Conservation (phyloP, 2,888 invertebrate genomes). For the Tortrix viridana region DNA sequence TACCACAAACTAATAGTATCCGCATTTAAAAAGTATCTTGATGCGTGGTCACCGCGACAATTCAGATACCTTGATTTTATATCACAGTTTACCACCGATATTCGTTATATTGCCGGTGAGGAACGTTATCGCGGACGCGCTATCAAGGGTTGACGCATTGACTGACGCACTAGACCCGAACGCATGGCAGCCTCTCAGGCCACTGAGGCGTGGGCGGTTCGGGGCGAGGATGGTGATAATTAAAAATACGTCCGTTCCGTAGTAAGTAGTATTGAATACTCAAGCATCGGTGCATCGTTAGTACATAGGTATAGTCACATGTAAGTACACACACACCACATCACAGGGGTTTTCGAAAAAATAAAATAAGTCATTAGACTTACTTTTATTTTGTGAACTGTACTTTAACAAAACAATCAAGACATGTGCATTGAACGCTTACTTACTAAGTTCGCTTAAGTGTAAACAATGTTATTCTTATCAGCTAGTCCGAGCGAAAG, state of each 20-base stretch:
- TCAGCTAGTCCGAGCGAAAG: not conserved
- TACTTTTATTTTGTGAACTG: too few species aligned
- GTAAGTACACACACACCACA: too few species aligned
- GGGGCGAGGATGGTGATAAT: too few species aligned
- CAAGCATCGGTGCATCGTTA: too few species aligned
- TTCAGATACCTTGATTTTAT: not conserved
- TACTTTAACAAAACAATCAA: too few species aligned
- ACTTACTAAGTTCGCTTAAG: not conserved
- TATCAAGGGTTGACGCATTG: not conserved
- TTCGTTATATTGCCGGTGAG: not conserved
- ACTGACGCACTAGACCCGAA: not conserved
- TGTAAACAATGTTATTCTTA: not conserved
- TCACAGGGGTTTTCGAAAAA: too few species aligned
- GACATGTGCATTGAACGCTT: not conserved
- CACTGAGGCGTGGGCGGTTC: too few species aligned
- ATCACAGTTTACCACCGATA: not conserved
- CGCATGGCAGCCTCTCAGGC: not conserved
- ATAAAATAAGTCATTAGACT: too few species aligned
- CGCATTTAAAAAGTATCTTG: not conserved
- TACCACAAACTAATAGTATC: too few species aligned
- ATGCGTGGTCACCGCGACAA: conserved; percentile 2
- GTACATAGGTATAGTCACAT: too few species aligned
- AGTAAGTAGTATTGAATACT: too few species aligned
- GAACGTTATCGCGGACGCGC: not conserved
- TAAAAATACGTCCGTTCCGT: too few species aligned